Conservation (phyloP, 2,797 vertebrate genomes). For the Sciurus vulgaris region DNA sequence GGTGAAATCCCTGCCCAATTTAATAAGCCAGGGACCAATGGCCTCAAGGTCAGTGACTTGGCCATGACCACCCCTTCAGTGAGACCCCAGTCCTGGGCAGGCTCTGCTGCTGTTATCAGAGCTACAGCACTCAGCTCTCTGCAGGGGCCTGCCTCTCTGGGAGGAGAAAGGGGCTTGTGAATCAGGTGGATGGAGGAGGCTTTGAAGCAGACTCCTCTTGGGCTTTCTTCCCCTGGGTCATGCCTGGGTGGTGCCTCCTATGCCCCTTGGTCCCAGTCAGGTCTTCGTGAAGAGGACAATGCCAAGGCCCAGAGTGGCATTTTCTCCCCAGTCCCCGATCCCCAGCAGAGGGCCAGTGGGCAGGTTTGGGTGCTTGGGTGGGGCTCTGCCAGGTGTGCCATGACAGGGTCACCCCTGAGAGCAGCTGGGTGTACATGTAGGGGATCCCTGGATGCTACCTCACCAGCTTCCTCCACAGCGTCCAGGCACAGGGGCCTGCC, state of each 20-base stretch:
- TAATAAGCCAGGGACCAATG: background rate
- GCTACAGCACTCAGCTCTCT: background rate
- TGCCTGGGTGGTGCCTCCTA: too few species aligned
- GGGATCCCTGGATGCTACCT: background rate
- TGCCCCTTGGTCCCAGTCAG: background rate
- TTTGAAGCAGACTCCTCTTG: background rate
- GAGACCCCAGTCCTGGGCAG: background rate
- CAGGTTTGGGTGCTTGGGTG: background rate
- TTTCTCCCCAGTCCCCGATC: background rate
- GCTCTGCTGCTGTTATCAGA: background rate
- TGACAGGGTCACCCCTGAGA: background rate
- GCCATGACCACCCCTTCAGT: background rate
- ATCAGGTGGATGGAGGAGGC: background rate
- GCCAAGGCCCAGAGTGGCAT: background rate
- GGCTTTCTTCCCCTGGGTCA: background rate
- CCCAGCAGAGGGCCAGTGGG: fast-evolving
- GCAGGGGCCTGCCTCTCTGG: background rate
- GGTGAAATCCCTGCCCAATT: background rate
- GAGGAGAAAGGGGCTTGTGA: too few species aligned
- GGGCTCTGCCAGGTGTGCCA: too few species aligned
- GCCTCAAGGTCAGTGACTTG: background rate
- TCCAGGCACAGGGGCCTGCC: background rate
- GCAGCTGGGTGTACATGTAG: background rate
- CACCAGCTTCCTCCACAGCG: background rate
- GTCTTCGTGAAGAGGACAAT: background rate